These are phyloP conservation scores for Shinisaurus crocodilurus DNA, from an alignment of 2,113 vertebrate species.

Conservation along the genomic window DNA sequence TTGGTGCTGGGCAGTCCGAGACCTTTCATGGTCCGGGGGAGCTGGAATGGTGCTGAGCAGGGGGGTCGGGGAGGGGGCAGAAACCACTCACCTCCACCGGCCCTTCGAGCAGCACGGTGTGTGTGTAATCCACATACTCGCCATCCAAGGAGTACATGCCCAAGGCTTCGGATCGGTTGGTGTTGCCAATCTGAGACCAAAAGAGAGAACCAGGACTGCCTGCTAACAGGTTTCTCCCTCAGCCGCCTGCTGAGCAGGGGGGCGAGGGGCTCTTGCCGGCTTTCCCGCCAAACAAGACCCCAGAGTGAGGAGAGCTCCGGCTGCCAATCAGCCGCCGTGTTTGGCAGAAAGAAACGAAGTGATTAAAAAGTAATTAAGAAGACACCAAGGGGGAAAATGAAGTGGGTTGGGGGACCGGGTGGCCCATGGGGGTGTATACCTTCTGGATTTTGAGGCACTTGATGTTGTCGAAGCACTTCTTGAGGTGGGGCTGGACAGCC, in stretches of 20 bases:
- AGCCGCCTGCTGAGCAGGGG: too few species aligned
- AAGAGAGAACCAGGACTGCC: neutral
- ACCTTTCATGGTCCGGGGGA: too few species aligned
- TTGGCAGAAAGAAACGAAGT: too few species aligned
- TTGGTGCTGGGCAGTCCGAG: neutral
- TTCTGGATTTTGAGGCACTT: conserved; percentile 83
- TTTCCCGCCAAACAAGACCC: neutral
- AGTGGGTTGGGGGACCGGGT: too few species aligned
- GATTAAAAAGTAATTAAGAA: neutral
- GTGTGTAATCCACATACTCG: conserved; percentile 80
- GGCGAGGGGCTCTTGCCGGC: neutral
- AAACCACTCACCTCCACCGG: conserved; percentile 82
- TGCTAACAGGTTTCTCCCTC: too few species aligned
- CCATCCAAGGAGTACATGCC: conserved; percentile 89
- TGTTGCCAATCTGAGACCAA: conserved; percentile 63
- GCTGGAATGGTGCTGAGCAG: neutral
- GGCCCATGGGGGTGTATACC: conserved; percentile 55
- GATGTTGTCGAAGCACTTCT: conserved; percentile 92
- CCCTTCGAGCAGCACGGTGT: conserved; percentile 77
- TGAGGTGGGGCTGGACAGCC: conserved; percentile 88
- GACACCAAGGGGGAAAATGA: too few species aligned
- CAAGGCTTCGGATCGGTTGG: conserved; percentile 66
- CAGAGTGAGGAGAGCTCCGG: neutral
- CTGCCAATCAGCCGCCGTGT: neutral
- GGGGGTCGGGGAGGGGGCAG: neutral